Base-by-base conservation (phyloP, 2,113 vertebrate genomes). In the Papio anubis region DNA sequence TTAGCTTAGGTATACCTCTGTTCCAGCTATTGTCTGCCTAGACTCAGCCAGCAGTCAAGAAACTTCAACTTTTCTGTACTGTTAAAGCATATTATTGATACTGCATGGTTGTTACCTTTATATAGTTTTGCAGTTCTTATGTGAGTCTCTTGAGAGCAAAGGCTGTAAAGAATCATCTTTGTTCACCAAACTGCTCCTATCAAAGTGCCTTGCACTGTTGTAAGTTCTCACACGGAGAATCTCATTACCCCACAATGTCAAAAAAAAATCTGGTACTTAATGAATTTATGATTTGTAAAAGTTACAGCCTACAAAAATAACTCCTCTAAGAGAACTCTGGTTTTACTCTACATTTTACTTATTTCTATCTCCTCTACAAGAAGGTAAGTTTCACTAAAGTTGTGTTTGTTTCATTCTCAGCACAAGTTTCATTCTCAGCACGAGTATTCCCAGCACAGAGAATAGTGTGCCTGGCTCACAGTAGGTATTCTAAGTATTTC, bases 221-320 rank as follows among this genome's bases (percentile, higher is more conserved):
- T 3, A 89, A 66, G 50, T 70, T 80, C 61, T 93, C 40, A 40
- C 25, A 38, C 3, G 9, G 35, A n/a, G 40, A 57, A 89, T 70
- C 38, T 70, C 66, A 92, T 70, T 86, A 8, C 20, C 88, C 17
- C 20, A 8, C 23, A 81, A 81, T 20, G 72, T 84, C 72, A 75
- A 88, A 93, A 43, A 76, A 55, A 90, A 80, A 64, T 89, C 38
- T 92, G 11, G 40, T 40, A 64, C 38, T 88, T 50, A 89, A 76
- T 40, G 76, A 73, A 57, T 16, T 35, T 38, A 78, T 85, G 84
- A 88, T 75, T 81, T 85, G 86, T 89, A 57, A 95, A 96, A 72
- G 52, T 32, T n/a, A 5, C 35, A 94, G 57, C 59, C 25, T 92
- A 90, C 8, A 78, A 3, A 61, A 73, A 48, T 66, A 84, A 72